These are phyloP conservation scores for Notarius lentiginosus DNA, from an alignment of 2,113 vertebrate genomes.

Conservation along the genomic window DNA sequence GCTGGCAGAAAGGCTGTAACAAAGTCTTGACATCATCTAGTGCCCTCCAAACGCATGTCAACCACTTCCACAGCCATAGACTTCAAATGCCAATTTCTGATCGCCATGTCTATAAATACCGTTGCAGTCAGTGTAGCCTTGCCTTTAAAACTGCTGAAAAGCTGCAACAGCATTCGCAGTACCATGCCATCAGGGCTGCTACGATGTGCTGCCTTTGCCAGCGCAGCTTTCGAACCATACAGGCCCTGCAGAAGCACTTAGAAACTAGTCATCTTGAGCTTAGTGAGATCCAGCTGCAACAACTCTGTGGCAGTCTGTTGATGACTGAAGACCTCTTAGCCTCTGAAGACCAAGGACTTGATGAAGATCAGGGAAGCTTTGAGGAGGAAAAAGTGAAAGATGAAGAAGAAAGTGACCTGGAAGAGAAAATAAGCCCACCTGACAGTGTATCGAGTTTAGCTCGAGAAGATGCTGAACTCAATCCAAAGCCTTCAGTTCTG, in stretches of 20 bases:
- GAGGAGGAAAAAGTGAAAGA: conserved; percentile 87
- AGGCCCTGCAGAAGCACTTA: conserved; percentile 95
- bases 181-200: conserved; percentile 96
- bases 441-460: conserved; percentile 77
- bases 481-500: conserved; percentile 79
- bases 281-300: conserved; percentile 86
- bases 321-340: conserved; percentile 82
- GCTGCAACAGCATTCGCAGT: conserved; percentile 94
- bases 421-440: conserved; percentile 81
- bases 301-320: conserved; percentile 83
- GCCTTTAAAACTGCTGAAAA: conserved; percentile 97
- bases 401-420: conserved; percentile 82
- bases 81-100: conserved; percentile 86
- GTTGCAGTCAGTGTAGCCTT: conserved; percentile 97
- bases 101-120: conserved; percentile 97
- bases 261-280: conserved; percentile 91
- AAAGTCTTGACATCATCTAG: conserved; percentile 83
- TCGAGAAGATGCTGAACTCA: conserved; percentile 81
- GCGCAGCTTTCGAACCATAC: conserved; percentile 94
- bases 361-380: conserved; percentile 85
- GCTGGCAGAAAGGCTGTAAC: conserved; percentile 90
- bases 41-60: conserved; percentile 86
- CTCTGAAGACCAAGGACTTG: conserved; percentile 79
- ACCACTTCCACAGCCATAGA: conserved; percentile 80
- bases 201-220: conserved; percentile 98